Evolutionary conservation across 2,797 vertebrate genomes (phyloP).

Genomic region (Amblyopsis hoosieri): DNA sequence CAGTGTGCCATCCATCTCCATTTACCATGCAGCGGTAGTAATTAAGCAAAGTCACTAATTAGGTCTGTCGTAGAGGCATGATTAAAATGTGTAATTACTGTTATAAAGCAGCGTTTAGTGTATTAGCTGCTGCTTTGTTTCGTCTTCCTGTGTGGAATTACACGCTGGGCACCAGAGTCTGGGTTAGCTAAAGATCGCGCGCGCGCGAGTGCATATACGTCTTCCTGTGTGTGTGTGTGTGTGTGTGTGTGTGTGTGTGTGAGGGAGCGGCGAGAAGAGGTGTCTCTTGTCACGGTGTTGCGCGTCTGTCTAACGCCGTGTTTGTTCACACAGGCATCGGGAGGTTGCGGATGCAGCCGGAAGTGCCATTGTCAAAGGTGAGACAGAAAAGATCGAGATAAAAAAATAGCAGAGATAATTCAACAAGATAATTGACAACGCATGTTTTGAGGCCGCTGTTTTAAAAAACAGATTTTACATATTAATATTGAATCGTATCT

Average conservation of each 20-base stretch:
- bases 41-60: slow-evolving; percentile 74
- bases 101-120: slow-evolving; percentile 64
- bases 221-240: slow-evolving; percentile 26
- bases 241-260: slow-evolving; percentile 32
- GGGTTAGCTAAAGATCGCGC: slow-evolving; percentile 42
- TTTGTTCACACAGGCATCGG: slow-evolving; percentile 33
- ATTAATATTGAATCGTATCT: not conserved
- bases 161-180: slow-evolving; percentile 41
- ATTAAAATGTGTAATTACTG: slow-evolving; percentile 77
- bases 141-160: slow-evolving; percentile 54
- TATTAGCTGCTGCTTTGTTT: slow-evolving; percentile 54
- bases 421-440: not conserved
- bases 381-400: slow-evolving; percentile 55
- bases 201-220: slow-evolving; percentile 41
- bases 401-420: slow-evolving; percentile 38
- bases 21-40: slow-evolving; percentile 19
- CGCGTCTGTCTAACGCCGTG: slow-evolving; percentile 22
- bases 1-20: slow-evolving; percentile 14
- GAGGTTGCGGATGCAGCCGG: slow-evolving; percentile 60
- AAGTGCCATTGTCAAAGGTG: slow-evolving; percentile 63
- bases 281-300: not conserved
- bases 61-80: slow-evolving; percentile 72
- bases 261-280: not conserved
- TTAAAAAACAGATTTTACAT: not conserved
- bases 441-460: too few relatives aligned